Evolutionary conservation across 2,888 invertebrate genomes (phyloP), one percentile per base, ranked within the genome.

Genomic region (Cheilosia impressa): DNA sequence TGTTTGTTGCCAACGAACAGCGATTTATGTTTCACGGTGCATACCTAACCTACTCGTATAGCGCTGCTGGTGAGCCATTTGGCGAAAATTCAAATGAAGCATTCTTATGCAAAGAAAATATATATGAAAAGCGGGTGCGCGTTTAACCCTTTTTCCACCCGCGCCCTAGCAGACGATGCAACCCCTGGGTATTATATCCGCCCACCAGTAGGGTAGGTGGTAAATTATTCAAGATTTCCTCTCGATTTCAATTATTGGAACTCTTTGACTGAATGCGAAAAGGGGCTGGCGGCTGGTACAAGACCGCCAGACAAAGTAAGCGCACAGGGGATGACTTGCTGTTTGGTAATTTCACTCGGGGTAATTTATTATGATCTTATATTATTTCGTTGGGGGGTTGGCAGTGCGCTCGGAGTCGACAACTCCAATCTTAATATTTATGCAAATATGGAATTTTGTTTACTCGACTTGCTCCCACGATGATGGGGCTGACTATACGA

Each of bases 181-280:
- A n/a, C 53, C 43, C 17, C 17, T 72, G 81, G 66, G 75, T 81
- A 68, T 71, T 17, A 62, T 76, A 85, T 62, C n/a, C 47, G 13
- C 50, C n/a, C 57, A 47, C 13, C 27, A 17, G 34, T 38, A 38
- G 4, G 10, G 38, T 10, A 41, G 57, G 63, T 80, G 62, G 85
- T 85, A 77, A 85, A 85, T 85, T 77, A 85, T 85, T 85, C 81
- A 85, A 81, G 81, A 85, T 81, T 81, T 85, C 71, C 76, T 85
- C 85, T 85, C 85, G 81, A 85, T 85, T 85, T 85, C 85, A 85
- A 85, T 85, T 85, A 85, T 85, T 76, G 76, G 85, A 85, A 81
- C 38, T 38, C 38, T 85, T 85, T 85, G 81, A 81, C 76, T 85
- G 71, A 53, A 17, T 68, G 65, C 60, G 63, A 10, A 41, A 41